Evolutionary conservation across 2,888 invertebrate genomes (phyloP).

Genomic region (Ichneumoninae sp.): DNA sequence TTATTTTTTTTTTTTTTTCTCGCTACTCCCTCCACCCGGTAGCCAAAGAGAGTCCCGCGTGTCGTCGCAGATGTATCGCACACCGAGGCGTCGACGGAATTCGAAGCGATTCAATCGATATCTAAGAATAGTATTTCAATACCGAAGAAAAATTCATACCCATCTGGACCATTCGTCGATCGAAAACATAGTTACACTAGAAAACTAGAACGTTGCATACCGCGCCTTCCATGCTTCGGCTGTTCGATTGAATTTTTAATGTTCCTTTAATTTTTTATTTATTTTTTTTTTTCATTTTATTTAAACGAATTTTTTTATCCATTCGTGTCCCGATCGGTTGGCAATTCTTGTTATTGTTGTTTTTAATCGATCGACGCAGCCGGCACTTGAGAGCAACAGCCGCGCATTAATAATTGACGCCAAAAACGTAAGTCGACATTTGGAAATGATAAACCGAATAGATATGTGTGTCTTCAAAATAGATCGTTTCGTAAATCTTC

Average conservation of each 20-base stretch:
- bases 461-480: slow-evolving; percentile 78
- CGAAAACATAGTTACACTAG: slow-evolving; percentile 43
- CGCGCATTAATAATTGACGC: slow-evolving; percentile 41
- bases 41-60: slow-evolving; percentile 57
- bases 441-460: slow-evolving; percentile 70
- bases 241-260: slow-evolving; percentile 16
- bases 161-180: slow-evolving; percentile 43
- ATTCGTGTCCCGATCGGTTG: slow-evolving; percentile 2
- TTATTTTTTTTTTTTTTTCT: slow-evolving; percentile 56
- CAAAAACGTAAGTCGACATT: slow-evolving; percentile 61
- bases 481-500: slow-evolving; percentile 71
- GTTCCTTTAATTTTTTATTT: not conserved
- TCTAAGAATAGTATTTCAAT: slow-evolving; percentile 46
- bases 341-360: slow-evolving; percentile 44
- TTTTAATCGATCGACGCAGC: slow-evolving; percentile 31
- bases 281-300: slow-evolving; percentile 11
- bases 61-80: slow-evolving; percentile 43
- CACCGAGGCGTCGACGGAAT: slow-evolving; percentile 51
- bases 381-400: slow-evolving; percentile 4
- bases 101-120: slow-evolving; percentile 27
- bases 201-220: slow-evolving; percentile 51
- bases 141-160: slow-evolving; percentile 52
- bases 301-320: slow-evolving; percentile 3
- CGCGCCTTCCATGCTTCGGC: slow-evolving; percentile 23
- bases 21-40: slow-evolving; percentile 46